These are phyloP conservation scores for Myiozetetes cayanensis DNA, from an alignment of 2,113 vertebrate genomes.

Conservation along the genomic window DNA sequence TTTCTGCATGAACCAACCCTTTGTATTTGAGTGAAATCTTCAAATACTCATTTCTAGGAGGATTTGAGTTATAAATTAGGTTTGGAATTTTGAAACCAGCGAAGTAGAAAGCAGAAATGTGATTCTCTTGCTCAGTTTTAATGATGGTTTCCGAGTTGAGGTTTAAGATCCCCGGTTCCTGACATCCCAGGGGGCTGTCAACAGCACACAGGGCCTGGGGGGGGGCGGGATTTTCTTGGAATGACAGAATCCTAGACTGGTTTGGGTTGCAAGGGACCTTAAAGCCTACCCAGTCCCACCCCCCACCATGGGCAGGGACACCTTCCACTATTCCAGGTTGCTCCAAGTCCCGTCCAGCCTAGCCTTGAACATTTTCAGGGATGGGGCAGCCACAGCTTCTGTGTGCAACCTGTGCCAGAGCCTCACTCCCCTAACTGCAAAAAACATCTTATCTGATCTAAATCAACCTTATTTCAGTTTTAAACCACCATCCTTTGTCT, in stretches of 20 bases:
- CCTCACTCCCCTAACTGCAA: too few relatives aligned
- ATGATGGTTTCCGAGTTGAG: rapidly evolving
- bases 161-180: neutral
- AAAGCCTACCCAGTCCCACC: neutral
- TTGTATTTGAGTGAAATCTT: neutral
- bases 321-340: neutral
- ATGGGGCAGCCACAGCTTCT: too few relatives aligned
- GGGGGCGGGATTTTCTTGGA: neutral
- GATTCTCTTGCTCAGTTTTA: neutral
- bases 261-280: too few relatives aligned
- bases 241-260: too few relatives aligned
- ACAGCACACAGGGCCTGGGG: rapidly evolving
- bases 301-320: neutral
- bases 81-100: neutral
- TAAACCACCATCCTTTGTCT: too few relatives aligned
- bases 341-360: neutral
- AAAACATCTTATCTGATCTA: too few relatives aligned
- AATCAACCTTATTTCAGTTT: too few relatives aligned
- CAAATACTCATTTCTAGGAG: neutral
- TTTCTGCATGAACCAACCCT: neutral
- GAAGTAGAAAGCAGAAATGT: neutral
- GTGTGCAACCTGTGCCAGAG: too few relatives aligned
- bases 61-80: neutral
- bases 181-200: rapidly evolving
- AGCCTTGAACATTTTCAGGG: neutral